Evolutionary conservation across 2,797 vertebrate genomes (phyloP).

Genomic region (Sebastes trivittatus): DNA sequence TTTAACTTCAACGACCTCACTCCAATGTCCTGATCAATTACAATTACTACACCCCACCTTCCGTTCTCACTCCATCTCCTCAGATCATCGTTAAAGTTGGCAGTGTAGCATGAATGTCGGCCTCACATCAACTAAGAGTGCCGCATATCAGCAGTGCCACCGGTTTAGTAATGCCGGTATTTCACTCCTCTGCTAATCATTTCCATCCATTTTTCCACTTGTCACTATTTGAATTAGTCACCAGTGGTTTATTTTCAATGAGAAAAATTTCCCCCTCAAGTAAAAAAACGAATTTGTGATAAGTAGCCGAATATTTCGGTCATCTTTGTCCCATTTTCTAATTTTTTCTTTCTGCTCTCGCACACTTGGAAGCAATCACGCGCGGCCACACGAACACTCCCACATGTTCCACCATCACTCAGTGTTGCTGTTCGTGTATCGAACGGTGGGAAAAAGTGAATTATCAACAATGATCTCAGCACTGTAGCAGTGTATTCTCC

Average conservation of each 20-base stretch:
- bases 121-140: conserved; percentile 1
- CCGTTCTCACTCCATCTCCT: conserved; percentile 15
- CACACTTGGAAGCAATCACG: conserved; percentile 64
- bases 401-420: conserved; percentile 56
- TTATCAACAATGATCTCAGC: conserved; percentile 82
- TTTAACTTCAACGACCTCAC: conserved; percentile 31
- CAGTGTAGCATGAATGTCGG: conserved; percentile 23
- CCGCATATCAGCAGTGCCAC: conserved; percentile 22
- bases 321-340: conserved; percentile 30
- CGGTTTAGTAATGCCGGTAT: not conserved
- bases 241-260: not conserved
- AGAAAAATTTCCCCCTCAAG: not conserved
- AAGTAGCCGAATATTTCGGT: conserved; percentile 30
- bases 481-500: conserved; percentile 54
- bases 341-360: not conserved
- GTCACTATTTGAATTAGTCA: not conserved
- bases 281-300: conserved; percentile 31
- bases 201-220: conserved; percentile 32
- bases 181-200: not conserved
- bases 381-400: conserved; percentile 28
- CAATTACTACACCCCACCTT: conserved; percentile 22
- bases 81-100: conserved; percentile 36
- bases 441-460: conserved; percentile 76
- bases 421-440: conserved; percentile 43
- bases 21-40: conserved; percentile 61